Base-by-base conservation (phyloP, 2,797 vertebrate species). In the Intellagama lesueurii region DNA sequence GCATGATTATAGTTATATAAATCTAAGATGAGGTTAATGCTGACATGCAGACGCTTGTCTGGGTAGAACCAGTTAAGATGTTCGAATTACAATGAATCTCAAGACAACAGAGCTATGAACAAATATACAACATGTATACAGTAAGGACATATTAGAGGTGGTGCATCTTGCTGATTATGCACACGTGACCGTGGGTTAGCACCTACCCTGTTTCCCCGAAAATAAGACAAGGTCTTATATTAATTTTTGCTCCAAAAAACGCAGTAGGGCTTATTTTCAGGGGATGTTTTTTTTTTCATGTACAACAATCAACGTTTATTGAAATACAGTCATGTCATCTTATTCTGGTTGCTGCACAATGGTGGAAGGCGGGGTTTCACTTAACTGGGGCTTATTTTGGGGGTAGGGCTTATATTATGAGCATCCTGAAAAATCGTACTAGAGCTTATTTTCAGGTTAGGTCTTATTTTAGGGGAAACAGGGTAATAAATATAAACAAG, bases 111-210 rank as follows among this genome's bases (percentile, higher is more conserved):
- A 83, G 30, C 44, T 83, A n/a, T 70, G 68, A 30, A 49, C 4
- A 14, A 69, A 70, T 44, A 28, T 82, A 78, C 70, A 47, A 4
- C 75, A 40, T 0, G 9, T 47, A 76, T 64, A 83, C 40, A 89
- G 89, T 64, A 77, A n/a, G 72, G 86, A 22, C 16, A 90, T 87
- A 85, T 40, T 77, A 77, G 47, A 40, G 0, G 49, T 44, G 35
- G 87, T 77, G 83, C 70, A 89, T 78, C 91, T 30, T 82, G 84
- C 85, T 79, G 89, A 90, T 83, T 85, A 88, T 83, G 87, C 4
- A 7, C 47, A 44, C 64, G 60, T 89, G 69, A 87, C 75, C 88
- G 70, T 60, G 6, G n/a, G 89, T 89, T 85, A 7, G 2, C 19
- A 89, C 47, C 85, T 88, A 60, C 40, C 40, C 40, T 40, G 40